phyloP scores from a whole-genome alignment of 2,888 invertebrate genomes.

The Drosophila austrosaltans region DNA sequence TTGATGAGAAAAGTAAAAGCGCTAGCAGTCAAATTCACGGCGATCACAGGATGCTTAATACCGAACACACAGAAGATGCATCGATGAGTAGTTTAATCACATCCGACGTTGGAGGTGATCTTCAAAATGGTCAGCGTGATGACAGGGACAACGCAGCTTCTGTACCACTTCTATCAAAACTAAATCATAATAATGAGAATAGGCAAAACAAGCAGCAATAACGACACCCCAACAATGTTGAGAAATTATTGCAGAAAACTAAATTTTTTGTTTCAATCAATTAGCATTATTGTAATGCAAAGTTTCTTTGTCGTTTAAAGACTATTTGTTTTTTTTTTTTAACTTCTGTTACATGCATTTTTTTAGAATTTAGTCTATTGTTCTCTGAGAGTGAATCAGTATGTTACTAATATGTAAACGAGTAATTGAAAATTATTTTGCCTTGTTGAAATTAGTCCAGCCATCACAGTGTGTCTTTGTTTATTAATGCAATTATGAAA shows the following conservation, averaged over 20 bases:
- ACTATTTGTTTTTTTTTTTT: conserved; percentile 30
- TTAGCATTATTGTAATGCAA: conserved; percentile 29
- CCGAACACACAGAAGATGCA: conserved; percentile 72
- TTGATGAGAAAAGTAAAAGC: conserved; percentile 69
- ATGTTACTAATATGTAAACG: conserved; percentile 6
- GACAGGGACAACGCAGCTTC: conserved; percentile 64
- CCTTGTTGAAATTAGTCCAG: neutral
- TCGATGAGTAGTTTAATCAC: conserved; percentile 78
- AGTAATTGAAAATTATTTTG: neutral
- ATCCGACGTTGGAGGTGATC: conserved; percentile 71
- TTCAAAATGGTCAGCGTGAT: conserved; percentile 64
- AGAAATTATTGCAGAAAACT: conserved; percentile 37
- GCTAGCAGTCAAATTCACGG: conserved; percentile 51
- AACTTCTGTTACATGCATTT: conserved; percentile 19
- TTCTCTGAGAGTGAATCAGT: conserved; percentile 24
- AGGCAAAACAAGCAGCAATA: conserved; percentile 66
- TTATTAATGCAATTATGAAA: conserved; percentile 15
- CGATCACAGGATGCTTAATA: conserved; percentile 58
- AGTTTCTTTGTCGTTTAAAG: conserved; percentile 44
- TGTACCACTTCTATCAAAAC: conserved; percentile 74
- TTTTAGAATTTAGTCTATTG: conserved; percentile 35
- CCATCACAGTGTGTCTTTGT: conserved; percentile 10
- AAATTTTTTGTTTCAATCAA: conserved; percentile 37
- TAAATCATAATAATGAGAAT: conserved; percentile 43
- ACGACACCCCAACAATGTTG: conserved; percentile 34